Evolutionary conservation across 2,888 invertebrate genomes (phyloP).

Genomic region (Heliothis peltigera): DNA sequence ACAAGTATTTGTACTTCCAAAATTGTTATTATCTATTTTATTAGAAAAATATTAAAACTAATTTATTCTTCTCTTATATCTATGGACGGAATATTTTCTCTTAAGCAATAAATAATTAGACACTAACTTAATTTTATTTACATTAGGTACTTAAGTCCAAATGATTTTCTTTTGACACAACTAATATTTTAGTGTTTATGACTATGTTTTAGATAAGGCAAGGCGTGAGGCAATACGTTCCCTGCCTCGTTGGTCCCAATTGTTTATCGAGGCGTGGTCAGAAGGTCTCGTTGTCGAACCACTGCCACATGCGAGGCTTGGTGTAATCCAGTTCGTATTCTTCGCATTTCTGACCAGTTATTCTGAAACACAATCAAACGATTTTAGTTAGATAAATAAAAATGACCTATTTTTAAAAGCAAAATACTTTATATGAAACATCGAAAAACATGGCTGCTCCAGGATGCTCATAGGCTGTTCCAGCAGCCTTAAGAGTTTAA

Average conservation of each 20-base stretch:
- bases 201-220: background rate
- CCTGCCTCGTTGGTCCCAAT: background rate
- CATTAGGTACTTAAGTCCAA: background rate
- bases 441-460: no score
- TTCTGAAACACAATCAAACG: conserved; percentile 67
- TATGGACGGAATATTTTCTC: conserved; percentile 17
- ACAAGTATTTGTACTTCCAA: conserved; percentile 16
- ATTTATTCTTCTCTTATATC: conserved; percentile 13
- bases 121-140: conserved; percentile 19
- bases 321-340: conserved; percentile 88
- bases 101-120: conserved; percentile 48
- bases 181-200: background rate
- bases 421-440: no score
- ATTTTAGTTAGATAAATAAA: no score
- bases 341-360: conserved; percentile 87
- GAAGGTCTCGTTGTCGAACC: conserved; percentile 91
- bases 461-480: no score
- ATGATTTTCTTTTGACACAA: background rate
- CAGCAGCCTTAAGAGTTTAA: no score
- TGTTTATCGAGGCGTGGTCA: conserved; percentile 61
- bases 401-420: no score
- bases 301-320: conserved; percentile 89
- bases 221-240: background rate
- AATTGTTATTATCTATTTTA: conserved; percentile 16
- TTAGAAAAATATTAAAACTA: conserved; percentile 21